Percentiles rank a stretch among this genome's conserved stretches.
phyloP scores from a whole-genome alignment of 2,113 vertebrate species.

The Elanoides forficatus region DNA sequence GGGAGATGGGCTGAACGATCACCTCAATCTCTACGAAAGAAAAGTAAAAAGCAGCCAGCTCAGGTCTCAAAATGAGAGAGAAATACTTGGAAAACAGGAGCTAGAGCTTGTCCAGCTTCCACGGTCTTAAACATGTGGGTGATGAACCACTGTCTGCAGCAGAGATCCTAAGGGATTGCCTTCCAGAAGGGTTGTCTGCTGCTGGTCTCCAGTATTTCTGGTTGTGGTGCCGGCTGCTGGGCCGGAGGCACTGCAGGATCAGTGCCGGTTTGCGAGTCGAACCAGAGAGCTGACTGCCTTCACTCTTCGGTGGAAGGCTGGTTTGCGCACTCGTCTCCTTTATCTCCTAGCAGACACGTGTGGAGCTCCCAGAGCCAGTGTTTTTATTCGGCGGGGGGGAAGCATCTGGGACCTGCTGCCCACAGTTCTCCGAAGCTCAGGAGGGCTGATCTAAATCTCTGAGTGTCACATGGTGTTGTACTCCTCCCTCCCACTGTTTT shows the following conservation, averaged over 20 bases:
- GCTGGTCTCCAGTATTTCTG: fast-evolving
- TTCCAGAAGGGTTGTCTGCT: background rate
- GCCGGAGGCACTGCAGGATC: fast-evolving
- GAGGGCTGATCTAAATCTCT: background rate
- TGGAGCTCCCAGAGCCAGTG: fast-evolving
- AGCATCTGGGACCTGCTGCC: too few relatives aligned
- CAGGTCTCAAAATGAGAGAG: background rate
- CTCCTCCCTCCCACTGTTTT: background rate
- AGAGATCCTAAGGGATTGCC: background rate
- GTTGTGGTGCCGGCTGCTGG: background rate
- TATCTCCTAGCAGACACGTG: background rate
- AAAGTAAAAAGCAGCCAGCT: background rate
- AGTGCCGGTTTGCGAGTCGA: background rate
- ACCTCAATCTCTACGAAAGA: background rate
- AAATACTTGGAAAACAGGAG: background rate
- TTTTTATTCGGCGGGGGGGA: background rate
- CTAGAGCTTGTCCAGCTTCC: background rate
- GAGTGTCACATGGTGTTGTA: fast-evolving
- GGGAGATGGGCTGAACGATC: background rate
- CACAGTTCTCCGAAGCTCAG: fast-evolving
- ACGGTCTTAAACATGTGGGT: fast-evolving
- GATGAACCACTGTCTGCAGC: background rate
- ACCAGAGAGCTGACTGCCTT: background rate
- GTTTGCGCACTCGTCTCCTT: background rate
- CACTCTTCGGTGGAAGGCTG: background rate